Percentiles rank a stretch among this genome's conserved stretches.
Evolutionary conservation across 2,888 invertebrate species (phyloP).

Genomic region (Eupithecia centaureata): DNA sequence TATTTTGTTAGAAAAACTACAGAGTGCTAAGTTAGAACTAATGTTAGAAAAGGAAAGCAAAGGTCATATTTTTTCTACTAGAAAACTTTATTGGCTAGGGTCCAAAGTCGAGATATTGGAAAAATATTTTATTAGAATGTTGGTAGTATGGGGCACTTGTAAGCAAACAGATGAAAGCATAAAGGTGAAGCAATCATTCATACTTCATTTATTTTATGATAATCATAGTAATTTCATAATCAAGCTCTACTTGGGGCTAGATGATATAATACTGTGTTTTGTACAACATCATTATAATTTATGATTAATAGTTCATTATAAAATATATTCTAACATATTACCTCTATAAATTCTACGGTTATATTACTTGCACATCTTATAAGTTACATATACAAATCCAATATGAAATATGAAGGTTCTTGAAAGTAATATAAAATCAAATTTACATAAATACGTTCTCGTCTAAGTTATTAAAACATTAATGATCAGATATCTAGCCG

Average conservation of each 20-base stretch:
- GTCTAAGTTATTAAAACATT: slow-evolving; percentile 16
- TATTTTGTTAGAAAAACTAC: not conserved
- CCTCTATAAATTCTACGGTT: no score
- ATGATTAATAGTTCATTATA: no score
- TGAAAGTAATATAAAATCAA: slow-evolving; percentile 2
- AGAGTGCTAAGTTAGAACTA: not conserved
- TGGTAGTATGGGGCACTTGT: not conserved
- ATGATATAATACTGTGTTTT: no score
- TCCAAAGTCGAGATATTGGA: not conserved
- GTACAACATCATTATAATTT: no score
- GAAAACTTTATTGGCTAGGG: not conserved
- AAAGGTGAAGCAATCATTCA: no score
- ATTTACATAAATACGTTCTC: slow-evolving; percentile 4
- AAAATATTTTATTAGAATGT: not conserved
- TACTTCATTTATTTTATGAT: no score
- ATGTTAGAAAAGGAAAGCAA: not conserved
- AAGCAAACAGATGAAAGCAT: not conserved
- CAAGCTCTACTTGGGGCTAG: no score
- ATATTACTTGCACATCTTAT: not conserved
- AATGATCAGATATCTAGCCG: slow-evolving; percentile 18
- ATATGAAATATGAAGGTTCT: not conserved
- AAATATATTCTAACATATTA: no score
- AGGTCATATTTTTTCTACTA: not conserved
- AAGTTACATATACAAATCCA: not conserved
- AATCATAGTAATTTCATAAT: no score